Percentiles rank a stretch among this genome's conserved stretches.
These are phyloP conservation scores for Neopelma chrysocephalum DNA, from an alignment of 2,797 vertebrate species.

Conservation along the genomic window DNA sequence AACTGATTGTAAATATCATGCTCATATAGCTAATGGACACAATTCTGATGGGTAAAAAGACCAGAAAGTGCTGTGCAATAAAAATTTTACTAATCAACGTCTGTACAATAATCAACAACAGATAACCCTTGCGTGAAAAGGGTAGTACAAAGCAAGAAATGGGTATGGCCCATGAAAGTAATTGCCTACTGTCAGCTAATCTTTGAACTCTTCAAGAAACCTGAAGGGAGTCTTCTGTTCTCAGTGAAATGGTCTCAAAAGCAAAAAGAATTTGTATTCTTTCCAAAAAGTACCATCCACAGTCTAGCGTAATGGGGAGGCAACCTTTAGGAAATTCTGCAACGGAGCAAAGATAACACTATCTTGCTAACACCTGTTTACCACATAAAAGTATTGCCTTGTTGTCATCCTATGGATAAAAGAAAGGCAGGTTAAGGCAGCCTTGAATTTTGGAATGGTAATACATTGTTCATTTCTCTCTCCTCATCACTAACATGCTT, in stretches of 20 bases:
- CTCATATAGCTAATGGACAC: not conserved
- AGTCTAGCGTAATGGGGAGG: not conserved
- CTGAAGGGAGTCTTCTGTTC: not conserved
- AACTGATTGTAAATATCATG: not conserved
- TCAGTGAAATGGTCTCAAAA: not conserved
- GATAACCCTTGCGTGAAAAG: not conserved
- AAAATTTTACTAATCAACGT: not conserved
- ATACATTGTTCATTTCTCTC: not conserved
- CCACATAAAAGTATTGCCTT: not conserved
- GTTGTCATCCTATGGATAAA: not conserved
- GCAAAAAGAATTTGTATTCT: not conserved
- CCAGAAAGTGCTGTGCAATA: not conserved
- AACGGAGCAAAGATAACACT: not conserved
- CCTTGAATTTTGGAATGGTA: not conserved
- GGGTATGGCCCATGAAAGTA: not conserved
- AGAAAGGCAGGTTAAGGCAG: not conserved
- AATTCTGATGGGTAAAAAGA: not conserved
- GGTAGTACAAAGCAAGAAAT: not conserved
- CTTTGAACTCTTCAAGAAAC: not conserved
- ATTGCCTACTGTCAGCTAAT: not conserved
- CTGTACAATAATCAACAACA: not conserved
- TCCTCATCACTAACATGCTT: not conserved
- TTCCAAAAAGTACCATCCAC: not conserved
- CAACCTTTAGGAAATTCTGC: not conserved
- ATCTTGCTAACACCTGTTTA: not conserved